Conservation (phyloP, 2,797 vertebrate species). For the Ataeniobius toweri region DNA sequence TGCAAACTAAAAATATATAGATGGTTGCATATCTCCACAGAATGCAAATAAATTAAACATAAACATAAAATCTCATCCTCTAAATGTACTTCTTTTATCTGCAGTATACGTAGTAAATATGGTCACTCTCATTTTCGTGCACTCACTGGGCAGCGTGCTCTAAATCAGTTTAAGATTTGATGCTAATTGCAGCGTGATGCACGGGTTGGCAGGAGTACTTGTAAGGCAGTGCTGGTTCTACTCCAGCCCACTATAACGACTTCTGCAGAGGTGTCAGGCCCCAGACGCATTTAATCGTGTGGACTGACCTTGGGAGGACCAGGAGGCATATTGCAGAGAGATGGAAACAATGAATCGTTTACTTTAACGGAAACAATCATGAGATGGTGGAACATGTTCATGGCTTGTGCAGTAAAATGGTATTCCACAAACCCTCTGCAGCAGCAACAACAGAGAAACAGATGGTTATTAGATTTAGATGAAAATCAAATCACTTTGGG, state of each 20-base stretch:
- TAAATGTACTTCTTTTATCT: slow-evolving; percentile 1
- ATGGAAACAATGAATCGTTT: slow-evolving; percentile 44
- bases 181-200: slow-evolving; percentile 74
- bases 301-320: slow-evolving; percentile 38
- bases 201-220: slow-evolving; percentile 58
- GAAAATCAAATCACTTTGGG: slow-evolving; percentile 59
- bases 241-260: slow-evolving; percentile 37
- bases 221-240: slow-evolving; percentile 39
- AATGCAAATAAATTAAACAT: slow-evolving; percentile 36
- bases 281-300: slow-evolving; percentile 25
- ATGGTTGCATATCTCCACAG: background rate
- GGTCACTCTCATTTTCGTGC: slow-evolving; percentile 16
- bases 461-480: slow-evolving; percentile 69
- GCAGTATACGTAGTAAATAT: background rate
- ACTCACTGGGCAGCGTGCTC: slow-evolving; percentile 34
- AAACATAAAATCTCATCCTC: slow-evolving; percentile 23
- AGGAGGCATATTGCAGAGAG: slow-evolving; percentile 39
- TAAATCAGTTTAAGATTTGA: slow-evolving; percentile 42
- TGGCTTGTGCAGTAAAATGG: slow-evolving; percentile 44
- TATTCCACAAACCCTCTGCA: slow-evolving; percentile 31
- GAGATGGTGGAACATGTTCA: slow-evolving; percentile 48
- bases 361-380: slow-evolving; percentile 53
- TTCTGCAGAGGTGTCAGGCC: slow-evolving; percentile 51
- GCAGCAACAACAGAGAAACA: slow-evolving; percentile 46
- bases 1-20: background rate